A percentile compares a stretch with the other conserved stretches of the same genome.
Conservation (phyloP, 2,113 vertebrate genomes). For the Nothobranchius furzeri region DNA sequence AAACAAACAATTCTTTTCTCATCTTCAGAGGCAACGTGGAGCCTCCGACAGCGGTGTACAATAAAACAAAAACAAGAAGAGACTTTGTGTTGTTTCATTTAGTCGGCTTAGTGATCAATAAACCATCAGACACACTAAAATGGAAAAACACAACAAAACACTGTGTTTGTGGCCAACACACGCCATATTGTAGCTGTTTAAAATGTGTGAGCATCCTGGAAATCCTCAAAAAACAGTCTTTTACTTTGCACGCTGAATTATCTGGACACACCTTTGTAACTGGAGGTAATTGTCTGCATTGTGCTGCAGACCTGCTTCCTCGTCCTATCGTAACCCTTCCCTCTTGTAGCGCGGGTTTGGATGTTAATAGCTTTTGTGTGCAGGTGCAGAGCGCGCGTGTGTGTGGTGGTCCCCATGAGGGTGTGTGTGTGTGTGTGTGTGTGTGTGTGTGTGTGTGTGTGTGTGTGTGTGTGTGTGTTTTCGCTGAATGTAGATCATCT, state of each 20-base stretch:
- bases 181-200: background rate
- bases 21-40: constrained; percentile 12
- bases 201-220: constrained; percentile 8
- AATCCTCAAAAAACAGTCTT: constrained; percentile 38
- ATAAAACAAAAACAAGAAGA: background rate
- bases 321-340: constrained; percentile 26
- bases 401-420: constrained; percentile 14
- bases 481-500: constrained; percentile 48
- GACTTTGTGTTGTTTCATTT: constrained; percentile 2
- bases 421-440: no score
- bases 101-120: background rate
- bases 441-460: constrained; percentile 3
- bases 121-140: background rate
- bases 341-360: constrained; percentile 14
- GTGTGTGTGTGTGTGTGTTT: constrained; percentile 23
- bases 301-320: constrained; percentile 12
- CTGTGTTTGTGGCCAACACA: background rate
- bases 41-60: constrained; percentile 14
- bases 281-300: constrained; percentile 49
- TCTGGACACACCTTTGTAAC: constrained; percentile 43
- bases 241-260: constrained; percentile 16
- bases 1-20: constrained; percentile 24
- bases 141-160: background rate
- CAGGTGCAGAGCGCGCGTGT: constrained; percentile 35
- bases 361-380: constrained; percentile 18